Evolutionary conservation across 2,113 vertebrate species (phyloP).

Genomic region (Carettochelys insculpta): DNA sequence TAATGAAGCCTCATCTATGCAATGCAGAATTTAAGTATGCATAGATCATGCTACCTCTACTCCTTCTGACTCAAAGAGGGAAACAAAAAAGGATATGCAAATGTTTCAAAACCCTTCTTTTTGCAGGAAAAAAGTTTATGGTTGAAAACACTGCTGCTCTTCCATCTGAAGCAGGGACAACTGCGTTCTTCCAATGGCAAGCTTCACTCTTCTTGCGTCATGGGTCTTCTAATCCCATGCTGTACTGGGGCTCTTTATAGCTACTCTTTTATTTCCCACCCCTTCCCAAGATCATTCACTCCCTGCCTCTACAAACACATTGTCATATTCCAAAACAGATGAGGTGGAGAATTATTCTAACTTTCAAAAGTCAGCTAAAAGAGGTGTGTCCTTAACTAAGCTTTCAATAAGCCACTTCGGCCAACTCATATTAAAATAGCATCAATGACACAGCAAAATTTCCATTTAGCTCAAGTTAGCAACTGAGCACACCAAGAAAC

Average conservation of each 20-base stretch:
- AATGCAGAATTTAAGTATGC: not conserved
- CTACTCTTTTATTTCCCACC: not conserved
- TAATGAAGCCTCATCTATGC: not conserved
- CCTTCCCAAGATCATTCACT: not conserved
- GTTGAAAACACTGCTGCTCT: not conserved
- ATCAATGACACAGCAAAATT: not conserved
- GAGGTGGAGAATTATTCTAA: too few species aligned
- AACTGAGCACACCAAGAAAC: not conserved
- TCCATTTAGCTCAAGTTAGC: not conserved
- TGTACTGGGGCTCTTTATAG: not conserved
- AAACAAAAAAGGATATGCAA: not conserved
- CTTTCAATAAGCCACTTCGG: too few species aligned
- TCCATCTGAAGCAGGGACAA: not conserved
- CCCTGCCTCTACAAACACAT: not conserved
- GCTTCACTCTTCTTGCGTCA: not conserved
- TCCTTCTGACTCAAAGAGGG: not conserved
- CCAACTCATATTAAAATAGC: not conserved
- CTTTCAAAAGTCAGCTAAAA: too few species aligned
- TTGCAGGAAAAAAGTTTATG: not conserved
- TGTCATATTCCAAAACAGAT: rapidly evolving
- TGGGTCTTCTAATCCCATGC: rapidly evolving
- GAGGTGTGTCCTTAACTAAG: not conserved
- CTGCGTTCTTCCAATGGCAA: not conserved
- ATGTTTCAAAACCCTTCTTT: not conserved
- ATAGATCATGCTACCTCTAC: not conserved